Base-by-base conservation (phyloP, 1,140 invertebrate genomes). In the Charaxes varanes region DNA sequence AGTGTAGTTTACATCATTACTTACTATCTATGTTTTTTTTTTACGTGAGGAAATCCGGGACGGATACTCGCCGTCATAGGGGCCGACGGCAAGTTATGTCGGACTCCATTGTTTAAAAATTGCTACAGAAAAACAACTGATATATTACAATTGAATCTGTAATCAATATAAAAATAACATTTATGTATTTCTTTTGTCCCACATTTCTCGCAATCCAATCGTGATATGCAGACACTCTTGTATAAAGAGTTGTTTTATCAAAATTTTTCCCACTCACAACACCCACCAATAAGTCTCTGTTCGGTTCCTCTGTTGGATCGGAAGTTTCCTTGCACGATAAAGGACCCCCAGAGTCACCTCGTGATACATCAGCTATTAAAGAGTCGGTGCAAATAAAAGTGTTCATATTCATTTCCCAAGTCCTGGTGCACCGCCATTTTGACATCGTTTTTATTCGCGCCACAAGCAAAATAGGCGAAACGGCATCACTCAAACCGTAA, bases 321-420 rank as follows among this genome's bases (percentile, higher is more conserved):
- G 32, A 8, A 1, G 67, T 72, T 4, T 34, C 37, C 1, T 18
- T 46, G 21, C 76, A 80, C 1, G 45, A 48, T 14, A 80, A 40
- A 7, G 76, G 76, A 1, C 76, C 70, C 0, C 72, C 72, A 4
- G 76, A 74, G 23, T 77, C 76, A 1, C 76, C 72, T 10, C 36
- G 45, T 3, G 60, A 47, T 0, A 77, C 64, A 35, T 77, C 76
- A 1, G 58, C 40, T 0, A 62, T 5, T 0, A 46, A 33, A 0
- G 72, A 62, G 37, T 62, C 43, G 1, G 68, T 62, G 45, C 76
- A 80, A 23, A 80, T 44, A 23, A 62, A 77, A 0, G 34, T 46
- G 40, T 62, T 55, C 76, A 80, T 80, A 32, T 67, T 49, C 42
- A 73, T 62, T 12, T 71, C 60, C 72, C 72, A 80, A 1, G 69